A percentile compares a stretch with the other conserved stretches of the same genome.
Conservation (phyloP, 2,888 invertebrate genomes). For the Amiota communis region DNA sequence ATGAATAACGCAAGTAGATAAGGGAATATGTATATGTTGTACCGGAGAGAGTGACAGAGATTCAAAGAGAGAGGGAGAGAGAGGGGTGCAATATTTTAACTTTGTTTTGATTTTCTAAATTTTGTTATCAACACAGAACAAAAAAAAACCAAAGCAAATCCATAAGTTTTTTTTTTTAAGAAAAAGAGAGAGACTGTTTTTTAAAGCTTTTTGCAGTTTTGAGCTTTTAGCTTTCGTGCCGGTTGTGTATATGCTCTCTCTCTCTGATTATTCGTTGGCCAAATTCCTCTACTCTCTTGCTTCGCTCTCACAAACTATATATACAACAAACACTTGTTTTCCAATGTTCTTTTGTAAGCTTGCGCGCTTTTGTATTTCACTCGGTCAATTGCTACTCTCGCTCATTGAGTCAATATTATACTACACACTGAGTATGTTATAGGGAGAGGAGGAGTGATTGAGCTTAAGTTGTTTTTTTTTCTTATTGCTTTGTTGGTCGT, state of each 20-base stretch:
- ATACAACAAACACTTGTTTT: not conserved
- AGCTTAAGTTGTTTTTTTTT: too few relatives aligned
- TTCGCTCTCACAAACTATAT: constrained; percentile 29
- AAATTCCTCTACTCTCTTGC: constrained; percentile 19
- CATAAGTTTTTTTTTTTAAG: too few relatives aligned
- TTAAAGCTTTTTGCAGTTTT: not conserved
- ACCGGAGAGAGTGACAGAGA: too few relatives aligned
- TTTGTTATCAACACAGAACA: not conserved
- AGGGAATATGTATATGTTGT: not conserved
- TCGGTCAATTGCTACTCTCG: constrained; percentile 10
- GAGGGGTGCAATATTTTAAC: not conserved
- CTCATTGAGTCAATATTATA: not conserved
- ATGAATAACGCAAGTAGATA: not conserved
- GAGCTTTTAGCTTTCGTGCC: constrained; percentile 43
- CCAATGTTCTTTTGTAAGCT: too few relatives aligned
- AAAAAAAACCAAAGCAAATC: not conserved
- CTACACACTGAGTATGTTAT: too few relatives aligned
- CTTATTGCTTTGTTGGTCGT: too few relatives aligned
- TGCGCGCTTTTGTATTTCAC: not conserved
- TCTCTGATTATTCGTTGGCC: constrained; percentile 32
- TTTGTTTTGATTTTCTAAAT: constrained; percentile 4
- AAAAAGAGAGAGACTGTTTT: not conserved
- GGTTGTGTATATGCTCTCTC: constrained; percentile 45
- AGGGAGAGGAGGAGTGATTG: too few relatives aligned
- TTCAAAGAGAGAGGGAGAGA: not conserved